Base-by-base conservation (phyloP, 2,888 invertebrate genomes). In the Aporophyla lueneburgensis region DNA sequence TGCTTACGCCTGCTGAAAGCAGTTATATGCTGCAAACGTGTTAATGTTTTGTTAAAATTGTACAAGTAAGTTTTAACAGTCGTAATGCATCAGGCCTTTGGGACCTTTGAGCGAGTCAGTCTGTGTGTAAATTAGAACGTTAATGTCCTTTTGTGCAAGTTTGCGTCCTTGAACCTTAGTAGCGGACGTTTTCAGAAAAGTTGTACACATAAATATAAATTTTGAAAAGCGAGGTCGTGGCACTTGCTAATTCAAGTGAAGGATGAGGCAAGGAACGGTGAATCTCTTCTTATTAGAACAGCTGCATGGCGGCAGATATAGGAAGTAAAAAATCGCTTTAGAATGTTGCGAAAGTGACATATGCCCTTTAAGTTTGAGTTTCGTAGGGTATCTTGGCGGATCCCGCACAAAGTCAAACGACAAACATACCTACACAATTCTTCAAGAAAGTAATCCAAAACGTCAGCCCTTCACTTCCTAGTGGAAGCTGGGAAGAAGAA, bases 1-100 rank as follows among this genome's bases (percentile, higher is more conserved):
- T 33, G 4, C 14, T 19, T n/a, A n/a, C n/a, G n/a, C n/a, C 14
- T 19, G 12, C n/a, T 70, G 40, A 69, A 59, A 78, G 51, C 74
- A 74, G 14, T 16, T n/a, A 27, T 19, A 19, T 24, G 21, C 6
- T n/a, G 33, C 58, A 24, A 53, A 80, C 43, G 33, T 58, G 51
- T 46, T 12, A 49, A 71, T 61, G 40, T 62, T 43, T 3, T 27
- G n/a, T 56, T 51, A 14, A 6, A 46, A 62, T n/a, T 53, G 51
- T 9, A 43, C 56, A 14, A 61, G 40, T 74, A 56, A 46, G 81
- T 67, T 72, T 33, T 24, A 27, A 51, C 1, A 10, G 27, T 21
- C 16, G 2, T 61, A 33, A 80, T 72, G 27, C 21, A 54, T 19
- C 43, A 61, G 75, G 5, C 58, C 21, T 21, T 40, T 10, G 58